Percentiles rank a stretch among this genome's conserved stretches.
Evolutionary conservation across 2,113 vertebrate species (phyloP).

Genomic region (Micronisus gabar): DNA sequence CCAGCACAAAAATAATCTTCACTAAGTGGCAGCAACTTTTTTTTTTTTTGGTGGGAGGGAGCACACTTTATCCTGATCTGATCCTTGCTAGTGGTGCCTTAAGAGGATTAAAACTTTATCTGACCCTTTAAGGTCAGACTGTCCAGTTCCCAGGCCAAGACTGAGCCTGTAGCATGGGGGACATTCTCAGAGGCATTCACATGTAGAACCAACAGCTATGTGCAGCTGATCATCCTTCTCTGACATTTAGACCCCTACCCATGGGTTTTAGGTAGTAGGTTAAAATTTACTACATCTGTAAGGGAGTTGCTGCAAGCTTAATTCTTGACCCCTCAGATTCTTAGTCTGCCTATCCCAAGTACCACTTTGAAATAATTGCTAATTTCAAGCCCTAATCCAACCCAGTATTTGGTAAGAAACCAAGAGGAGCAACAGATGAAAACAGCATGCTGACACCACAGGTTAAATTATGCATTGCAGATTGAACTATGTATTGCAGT

Average conservation of each 20-base stretch:
- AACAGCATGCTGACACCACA: rapidly evolving
- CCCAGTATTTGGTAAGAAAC: background rate
- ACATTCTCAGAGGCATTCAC: rapidly evolving
- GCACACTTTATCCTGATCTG: background rate
- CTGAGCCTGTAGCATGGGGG: background rate
- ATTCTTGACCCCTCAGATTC: background rate
- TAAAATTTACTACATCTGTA: background rate
- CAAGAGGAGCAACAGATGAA: background rate
- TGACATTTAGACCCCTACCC: background rate
- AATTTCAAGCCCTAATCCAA: background rate
- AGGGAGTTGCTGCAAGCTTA: background rate
- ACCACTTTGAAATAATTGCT: background rate
- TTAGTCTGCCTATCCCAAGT: background rate
- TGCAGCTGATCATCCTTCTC: background rate
- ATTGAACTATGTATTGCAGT: background rate
- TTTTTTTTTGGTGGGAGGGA: no score
- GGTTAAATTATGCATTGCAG: background rate
- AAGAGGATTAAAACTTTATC: background rate
- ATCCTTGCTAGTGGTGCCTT: background rate
- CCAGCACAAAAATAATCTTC: background rate
- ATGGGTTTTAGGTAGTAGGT: background rate
- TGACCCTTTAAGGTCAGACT: background rate
- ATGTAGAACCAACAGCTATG: rapidly evolving
- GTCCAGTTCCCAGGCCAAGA: background rate
- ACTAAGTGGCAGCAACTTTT: background rate